Evolutionary conservation across 2,113 vertebrate genomes (phyloP), one percentile per base, ranked within the genome.

Genomic region (Mugil cephalus): DNA sequence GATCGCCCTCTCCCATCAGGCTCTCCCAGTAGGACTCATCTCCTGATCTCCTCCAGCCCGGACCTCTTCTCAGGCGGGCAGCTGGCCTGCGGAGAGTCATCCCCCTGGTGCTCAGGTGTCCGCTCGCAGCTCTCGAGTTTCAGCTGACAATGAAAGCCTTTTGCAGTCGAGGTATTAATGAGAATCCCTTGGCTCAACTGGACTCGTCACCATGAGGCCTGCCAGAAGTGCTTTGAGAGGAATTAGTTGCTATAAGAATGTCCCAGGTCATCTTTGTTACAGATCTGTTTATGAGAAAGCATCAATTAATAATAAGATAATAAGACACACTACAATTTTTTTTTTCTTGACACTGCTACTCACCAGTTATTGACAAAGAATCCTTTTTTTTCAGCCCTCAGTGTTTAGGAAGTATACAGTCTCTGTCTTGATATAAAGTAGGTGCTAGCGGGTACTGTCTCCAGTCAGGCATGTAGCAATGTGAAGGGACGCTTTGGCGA

Each of bases 381-480:
- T 34, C 34, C 54, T 47, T 77, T 66, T 50, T 35, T 73, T 40
- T 64, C 66, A 18, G 39, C 74, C 53, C 52, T 65, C 39, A 55
- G 58, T 18, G 15, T 45, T 63, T 15, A 58, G 19, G 43, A 67
- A 21, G 63, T 65, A 76, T 80, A 83, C 68, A 45, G 52, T 64
- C 50, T 75, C 42, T 64, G 69, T 86, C 61, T 79, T 64, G 68
- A 74, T 64, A 70, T 61, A 55, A 80, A 85, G 72, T 69, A 88
- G 80, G 85, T 86, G 82, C 85, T 76, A 46, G 73, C 74, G 83
- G 82, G 89, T 86, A 82, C 88, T 65, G 88, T 94, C 93, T 90
- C 93, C 92, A 90, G 68, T 79, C 61, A 82, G 83, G 79, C 90
- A 84, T 78, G 79, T 60, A 86, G 88, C 78, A 74, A 74, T 89